phyloP scores from a whole-genome alignment of 1,140 invertebrate genomes.

The Drosophila sturtevanti region DNA sequence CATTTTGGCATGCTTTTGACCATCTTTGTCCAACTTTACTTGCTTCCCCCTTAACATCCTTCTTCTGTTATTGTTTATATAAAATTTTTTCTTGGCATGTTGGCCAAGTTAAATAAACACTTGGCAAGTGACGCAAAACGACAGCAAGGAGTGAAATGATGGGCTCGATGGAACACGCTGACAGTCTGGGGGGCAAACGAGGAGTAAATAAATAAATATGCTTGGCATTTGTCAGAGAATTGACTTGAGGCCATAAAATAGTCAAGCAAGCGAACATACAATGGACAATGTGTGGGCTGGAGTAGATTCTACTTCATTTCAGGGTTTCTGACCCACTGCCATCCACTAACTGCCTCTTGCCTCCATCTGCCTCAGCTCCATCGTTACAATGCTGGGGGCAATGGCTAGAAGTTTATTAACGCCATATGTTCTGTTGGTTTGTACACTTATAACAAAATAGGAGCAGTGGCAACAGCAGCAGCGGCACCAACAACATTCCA shows the following conservation, averaged over 20 bases:
- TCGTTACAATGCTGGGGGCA: conserved; percentile 20
- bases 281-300: conserved; percentile 28
- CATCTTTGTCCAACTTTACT: not conserved
- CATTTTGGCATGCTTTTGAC: conserved; percentile 7
- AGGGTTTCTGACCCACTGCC: conserved; percentile 18
- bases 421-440: conserved; percentile 66
- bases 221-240: conserved; percentile 77
- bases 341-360: not conserved
- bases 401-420: conserved; percentile 73
- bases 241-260: conserved; percentile 79
- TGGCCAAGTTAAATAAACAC: conserved; percentile 70
- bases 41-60: not conserved
- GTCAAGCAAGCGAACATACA: conserved; percentile 58
- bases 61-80: conserved; percentile 2
- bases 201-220: conserved; percentile 81
- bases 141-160: conserved; percentile 27
- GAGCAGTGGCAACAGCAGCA: conserved; percentile 30
- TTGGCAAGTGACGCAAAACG: conserved; percentile 69
- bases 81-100: conserved; percentile 6
- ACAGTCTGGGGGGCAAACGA: conserved; percentile 24
- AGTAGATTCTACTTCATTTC: conserved; percentile 20
- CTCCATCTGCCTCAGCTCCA: conserved; percentile 12
- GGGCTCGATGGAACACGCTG: conserved; percentile 21
- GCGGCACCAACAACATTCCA: conserved; percentile 41
- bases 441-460: conserved; percentile 67